These are phyloP conservation scores for Meleagris gallopavo DNA, from an alignment of 2,113 vertebrate genomes.

Conservation along the genomic window DNA sequence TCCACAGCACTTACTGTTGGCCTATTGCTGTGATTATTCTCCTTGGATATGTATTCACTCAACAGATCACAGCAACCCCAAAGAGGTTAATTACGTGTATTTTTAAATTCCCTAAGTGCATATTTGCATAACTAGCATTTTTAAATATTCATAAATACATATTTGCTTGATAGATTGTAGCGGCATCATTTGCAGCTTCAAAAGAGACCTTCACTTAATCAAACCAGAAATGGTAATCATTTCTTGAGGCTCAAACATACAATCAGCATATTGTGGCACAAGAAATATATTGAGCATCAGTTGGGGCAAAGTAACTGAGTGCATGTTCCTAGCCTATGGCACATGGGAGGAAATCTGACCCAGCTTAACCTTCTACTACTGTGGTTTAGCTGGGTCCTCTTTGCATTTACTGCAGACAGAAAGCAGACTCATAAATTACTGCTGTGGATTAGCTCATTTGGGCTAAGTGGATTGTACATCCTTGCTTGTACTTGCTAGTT, in stretches of 20 bases:
- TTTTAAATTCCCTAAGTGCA: conserved; percentile 71
- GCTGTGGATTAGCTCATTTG: background rate
- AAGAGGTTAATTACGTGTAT: conserved; percentile 68
- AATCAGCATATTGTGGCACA: conserved; percentile 61
- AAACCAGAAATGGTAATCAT: conserved; percentile 69
- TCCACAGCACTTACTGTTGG: background rate
- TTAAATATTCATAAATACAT: conserved; percentile 74
- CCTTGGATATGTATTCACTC: conserved; percentile 61
- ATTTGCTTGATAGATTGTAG: conserved; percentile 71
- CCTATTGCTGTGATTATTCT: conserved; percentile 62
- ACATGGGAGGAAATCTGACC: conserved; percentile 25
- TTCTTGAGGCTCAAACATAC: conserved; percentile 58
- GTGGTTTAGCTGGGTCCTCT: background rate
- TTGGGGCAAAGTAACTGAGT: background rate
- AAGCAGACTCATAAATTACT: background rate
- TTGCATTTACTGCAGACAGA: conserved; percentile 33
- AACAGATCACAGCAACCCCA: conserved; percentile 64
- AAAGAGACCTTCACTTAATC: conserved; percentile 63
- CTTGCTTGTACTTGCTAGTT: background rate
- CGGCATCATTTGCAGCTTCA: conserved; percentile 65
- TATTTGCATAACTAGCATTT: conserved; percentile 74
- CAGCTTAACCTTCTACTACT: background rate
- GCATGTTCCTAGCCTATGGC: background rate
- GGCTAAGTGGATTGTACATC: background rate
- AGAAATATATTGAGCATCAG: conserved; percentile 30